Base-by-base conservation (phyloP, 2,797 vertebrate genomes). In the Micromesistius poutassou region DNA sequence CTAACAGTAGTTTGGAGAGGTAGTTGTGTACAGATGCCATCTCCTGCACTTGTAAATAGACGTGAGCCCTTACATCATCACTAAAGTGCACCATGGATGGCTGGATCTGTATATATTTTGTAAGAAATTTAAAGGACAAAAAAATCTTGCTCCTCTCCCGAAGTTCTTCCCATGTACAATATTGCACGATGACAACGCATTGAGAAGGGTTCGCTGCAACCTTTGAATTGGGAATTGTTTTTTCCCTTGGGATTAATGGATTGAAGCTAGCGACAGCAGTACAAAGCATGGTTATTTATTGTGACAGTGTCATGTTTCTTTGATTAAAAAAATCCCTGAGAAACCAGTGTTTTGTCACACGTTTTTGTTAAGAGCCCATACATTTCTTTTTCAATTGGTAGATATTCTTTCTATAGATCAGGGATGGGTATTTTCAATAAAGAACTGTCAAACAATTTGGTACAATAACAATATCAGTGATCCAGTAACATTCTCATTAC, bases 201-300 rank as follows among this genome's bases (percentile, higher is more conserved):
- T 80, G 50, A 73, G 74, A 80, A 74, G 86, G 66, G 87, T 86
- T 88, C 86, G 87, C 87, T 83, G 89, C 86, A 85, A 6, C 85
- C 78, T 88, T 90, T 89, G 85, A 85, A 84, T 89, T 79, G 87
- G 88, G 84, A 89, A 84, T 86, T 83, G 9, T 84, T 87, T 86
- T 84, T 40, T 75, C 84, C 77, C 72, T 77, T 81, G 87, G 81
- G 83, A 85, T 87, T 89, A 81, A 77, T 83, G 36, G 76, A 46
- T 79, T 74, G 89, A 93, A 88, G 87, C 80, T 87, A 90, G 88
- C 85, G 86, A 90, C 86, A 85, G 88, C 91, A 85, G 91, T 92
- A 91, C 89, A 90, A 89, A 92, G 93, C 94, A 94, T 95, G 94
- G 89, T 94, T 94, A 95, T 95, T 95, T 95, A 95, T 95, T 95